Evolutionary conservation across 2,113 vertebrate species (phyloP), one percentile per base, ranked within the genome.

Genomic region (Setophaga kirtlandii): DNA sequence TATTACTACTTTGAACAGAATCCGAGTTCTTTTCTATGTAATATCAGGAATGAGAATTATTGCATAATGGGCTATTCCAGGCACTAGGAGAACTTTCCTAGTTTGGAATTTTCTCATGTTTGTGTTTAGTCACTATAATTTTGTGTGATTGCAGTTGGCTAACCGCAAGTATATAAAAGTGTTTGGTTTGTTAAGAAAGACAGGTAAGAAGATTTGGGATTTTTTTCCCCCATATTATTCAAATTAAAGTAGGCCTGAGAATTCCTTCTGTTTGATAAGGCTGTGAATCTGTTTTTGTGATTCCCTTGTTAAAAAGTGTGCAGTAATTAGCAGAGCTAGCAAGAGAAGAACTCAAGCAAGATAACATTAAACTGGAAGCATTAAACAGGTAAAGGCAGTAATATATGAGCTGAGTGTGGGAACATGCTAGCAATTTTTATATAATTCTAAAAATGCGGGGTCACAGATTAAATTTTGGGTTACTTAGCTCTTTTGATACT

Each of bases 191-290:
- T 78, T 68, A 52, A 87, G 47, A 83, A 74, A 64, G 17, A 47
- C 21, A 60, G 16, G 20, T 67, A 59, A 67, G 62, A 79, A 70
- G n/a, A 58, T 11, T 15, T 35, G 35, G 8, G 0, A 0, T n/a
- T 64, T 47, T 64, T 64, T 15, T 12, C 1, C 2, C 5, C 4
- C 1, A 0, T 64, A 37, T 39, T 5, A 24, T 70, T 87, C 17
- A 56, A 56, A 68, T 75, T 64, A 53, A 81, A 84, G 28, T 39
- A 42, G 18, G 4, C 24, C 23, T 69, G 31, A 68, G 46, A 65
- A 23, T 73, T 75, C 25, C 75, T 82, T 17, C 15, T 44, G 6
- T 79, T 70, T 27, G 53, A 53, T 63, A 46, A 87, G 87, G 27
- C 24, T 89, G 23, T 67, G 53, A 71, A 59, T 59, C 22, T 70